Evolutionary conservation across 2,113 vertebrate genomes (phyloP), one percentile per base, ranked within the genome.

Genomic region (Bufo gargarizans): DNA sequence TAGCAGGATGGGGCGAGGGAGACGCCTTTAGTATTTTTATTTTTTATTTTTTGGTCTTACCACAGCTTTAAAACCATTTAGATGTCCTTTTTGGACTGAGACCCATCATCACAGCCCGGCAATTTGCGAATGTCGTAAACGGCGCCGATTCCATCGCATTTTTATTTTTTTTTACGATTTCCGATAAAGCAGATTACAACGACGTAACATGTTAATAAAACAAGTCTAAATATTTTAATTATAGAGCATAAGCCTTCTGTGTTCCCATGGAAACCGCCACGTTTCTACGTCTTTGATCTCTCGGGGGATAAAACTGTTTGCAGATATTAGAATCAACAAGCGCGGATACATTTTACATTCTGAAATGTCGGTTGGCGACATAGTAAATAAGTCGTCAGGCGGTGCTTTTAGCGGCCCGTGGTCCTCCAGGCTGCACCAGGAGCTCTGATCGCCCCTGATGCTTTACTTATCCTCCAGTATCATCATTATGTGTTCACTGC

Each of bases 181-280:
- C 9, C 59, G 10, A 13, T 78, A 63, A 33, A 86, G 17, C 12
- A 33, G 74, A 50, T 74, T 63, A 77, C 74, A 86, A 78, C 53
- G 63, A 78, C 12, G 59, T 78, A 65, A 86, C 74, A 86, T 65
- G 59, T 77, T 77, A 78, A 86, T 86, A 86, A 59, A 86, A 86
- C 85, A 77, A 86, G 85, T 86, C 58, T 55, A 86, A 86, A 86
- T 86, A 88, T 88, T 88, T 74, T 22, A 88, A 88, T 76, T 72
- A 76, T 82, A 83, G 63, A 76, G 45, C 7, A 55, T 50, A 88
- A 77, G 82, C 80, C 59, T 86, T 50, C 74, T 50, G 45, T 53
- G 80, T 88, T 81, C 55, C 87, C 72, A 77, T 83, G 58, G 87
- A 14, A 77, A 88, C 78, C 3, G 12, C 59, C 77, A 77, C 56